Evolutionary conservation across 2,888 invertebrate genomes (phyloP), one percentile per base, ranked within the genome.

Genomic region (Tiliacea citrago): DNA sequence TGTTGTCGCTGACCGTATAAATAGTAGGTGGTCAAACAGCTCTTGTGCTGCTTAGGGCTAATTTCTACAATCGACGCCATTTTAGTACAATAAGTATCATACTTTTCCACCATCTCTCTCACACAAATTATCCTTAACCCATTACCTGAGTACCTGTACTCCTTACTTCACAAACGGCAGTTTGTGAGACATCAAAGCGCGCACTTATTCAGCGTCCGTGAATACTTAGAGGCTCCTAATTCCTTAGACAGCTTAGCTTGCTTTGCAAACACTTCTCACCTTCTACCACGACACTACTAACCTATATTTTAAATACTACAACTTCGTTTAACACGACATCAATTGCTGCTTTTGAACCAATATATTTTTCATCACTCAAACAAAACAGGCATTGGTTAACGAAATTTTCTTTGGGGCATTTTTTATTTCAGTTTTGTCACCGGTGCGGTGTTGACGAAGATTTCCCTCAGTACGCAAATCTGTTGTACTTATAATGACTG

Each of bases 231-330:
- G 81, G 67, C 84, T 82, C 81, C 86, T 85, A 88, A 88, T 88
- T 86, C 88, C 86, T 82, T 82, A 89, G 87, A 86, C 86, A 85
- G 88, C 89, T 89, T 86, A 88, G 86, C 85, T 88, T 85, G 81
- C 84, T 85, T 85, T 82, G 80, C 86, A 89, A 89, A 88, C 86
- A 87, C 82, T 86, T 82, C 79, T 67, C 79, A 74, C 58, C 53
- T 18, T 1, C 3, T 16, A 87, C 74, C 51, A 79, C 6, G 45
- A 47, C 10, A 74, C 21, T 2, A 4, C 8, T 49, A 74, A 77
- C 81, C 81, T 73, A 70, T 21, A 71, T 86, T 77, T 67, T 47
- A 0, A 0, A 0, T 0, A 3, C 45, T 0, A 39, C 12, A 16
- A 16, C 21, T 55, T 42, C 60, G 2, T 8, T 21, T 18, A 7